Evolutionary conservation across 2,888 invertebrate genomes (phyloP), one percentile per base, ranked within the genome.

Genomic region (Drosophila atripex): DNA sequence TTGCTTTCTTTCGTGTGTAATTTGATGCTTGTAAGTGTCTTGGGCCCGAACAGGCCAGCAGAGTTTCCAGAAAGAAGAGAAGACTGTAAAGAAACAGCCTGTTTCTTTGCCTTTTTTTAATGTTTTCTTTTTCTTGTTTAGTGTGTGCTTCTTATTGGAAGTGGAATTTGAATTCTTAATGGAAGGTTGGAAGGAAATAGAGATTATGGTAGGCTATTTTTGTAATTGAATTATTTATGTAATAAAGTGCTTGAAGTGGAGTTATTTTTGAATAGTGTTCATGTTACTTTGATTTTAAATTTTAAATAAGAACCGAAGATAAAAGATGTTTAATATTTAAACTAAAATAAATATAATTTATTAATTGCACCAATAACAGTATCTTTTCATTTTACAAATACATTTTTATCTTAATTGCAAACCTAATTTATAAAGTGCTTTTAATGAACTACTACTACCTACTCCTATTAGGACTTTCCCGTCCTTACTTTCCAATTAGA

Each of bases 21-120:
- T 72, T 60, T 41, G 77, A 82, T 82, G 76, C 79, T 71, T 82
- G 79, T 78, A 78, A 79, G 66, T 61, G 77, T 79, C 78, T 79
- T 78, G 60, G 50, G 21, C 5, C 43, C 7, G 58, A 68, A 54
- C 70, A 75, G 79, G 79, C 55, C 12, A 45, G 7, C 76, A 82
- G 68, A 41, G 30, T 32, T 25, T 39, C 0, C 3, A 32, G 64
- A 1, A 49, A 9, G 45, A 1, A 32, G 46, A 45, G 12, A 71
- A 73, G 51, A 50, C 28, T 28, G 9, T 28, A 9, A 28, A 28
- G 28, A 28, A 28, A 28, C 41, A 73, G 12, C 32, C 53, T 45
- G 38, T 46, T 60, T 46, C 14, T 35, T 25, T 8, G 12, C 16
- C 38, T 21, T 14, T 47, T 55, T n/a, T 38, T 23, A 41, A 12